Base-by-base conservation (phyloP, 2,888 invertebrate species). In the Aphelenchoides bicaudatus region DNA sequence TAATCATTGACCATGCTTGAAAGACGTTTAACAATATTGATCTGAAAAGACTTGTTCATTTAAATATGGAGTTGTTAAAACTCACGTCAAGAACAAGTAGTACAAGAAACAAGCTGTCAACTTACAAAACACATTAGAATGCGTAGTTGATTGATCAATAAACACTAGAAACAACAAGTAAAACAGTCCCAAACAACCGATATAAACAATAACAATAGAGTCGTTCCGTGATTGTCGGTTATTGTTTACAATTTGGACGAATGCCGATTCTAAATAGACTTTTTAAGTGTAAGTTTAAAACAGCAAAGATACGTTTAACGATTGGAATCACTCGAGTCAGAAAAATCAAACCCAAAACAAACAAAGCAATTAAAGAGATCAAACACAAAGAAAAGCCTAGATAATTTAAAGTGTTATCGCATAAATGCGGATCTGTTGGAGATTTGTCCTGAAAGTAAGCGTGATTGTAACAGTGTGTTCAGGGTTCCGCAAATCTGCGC, bases 341-440 rank as follows among this genome's bases (percentile, higher is more conserved):
- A n/a, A 21, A 43, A n/a, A 43, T 43, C 43, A 43, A 10, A 6
- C 10, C 10, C 23, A 43, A n/a, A 6, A 43, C 8, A 25, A 10
- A 43, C 43, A 43, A 43, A 25, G 43, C 23, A 13, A 25, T 49
- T 3, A 29, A 21, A 2, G 53, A 53, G 6, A 16, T 46, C 3
- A 53, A 27, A 6, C 16, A 34, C 16, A 54, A 19, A 6, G 13
- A 27, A n/a, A 39, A 43, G 3, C 58, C 58, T 10, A 56, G n/a
- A 1, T 23, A 1, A 19, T 28, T 28, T 23, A 58, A 25, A 16
- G 23, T 5, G 2, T 8, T 4, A n/a, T 56, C 34, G 28, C 58
- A 58, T 10, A 58, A 21, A 16, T 21, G 23, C 21, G 58, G 58
- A 23, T 58, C 58, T 1, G 58, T 58, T 3, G 25, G 25, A 2